phyloP scores from a whole-genome alignment of 2,797 vertebrate species.

The Galago senegalensis region DNA sequence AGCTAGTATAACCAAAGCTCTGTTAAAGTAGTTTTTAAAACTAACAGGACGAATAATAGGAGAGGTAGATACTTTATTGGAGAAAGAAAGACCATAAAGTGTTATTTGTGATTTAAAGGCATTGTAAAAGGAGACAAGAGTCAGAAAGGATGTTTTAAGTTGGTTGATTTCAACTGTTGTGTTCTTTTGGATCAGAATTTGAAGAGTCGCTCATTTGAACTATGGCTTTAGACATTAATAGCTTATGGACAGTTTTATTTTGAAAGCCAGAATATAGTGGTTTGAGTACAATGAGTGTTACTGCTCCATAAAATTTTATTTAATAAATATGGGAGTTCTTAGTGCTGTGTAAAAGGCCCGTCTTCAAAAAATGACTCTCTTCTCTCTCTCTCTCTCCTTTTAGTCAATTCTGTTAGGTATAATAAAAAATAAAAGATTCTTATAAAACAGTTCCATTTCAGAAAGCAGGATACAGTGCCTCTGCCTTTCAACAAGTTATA shows the following conservation, averaged over 20 bases:
- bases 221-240: not conserved
- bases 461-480: not conserved
- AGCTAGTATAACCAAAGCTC: not conserved
- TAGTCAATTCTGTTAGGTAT: not conserved
- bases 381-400: not conserved
- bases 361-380: not conserved
- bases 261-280: not conserved
- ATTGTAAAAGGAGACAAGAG: not conserved
- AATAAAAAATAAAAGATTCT: not conserved
- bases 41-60: conserved; percentile 24
- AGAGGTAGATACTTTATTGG: not conserved
- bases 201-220: conserved; percentile 39
- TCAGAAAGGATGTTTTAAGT: not conserved
- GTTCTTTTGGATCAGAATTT: conserved; percentile 48
- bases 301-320: not conserved
- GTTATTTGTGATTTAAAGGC: conserved; percentile 40
- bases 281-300: not conserved
- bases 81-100: not conserved
- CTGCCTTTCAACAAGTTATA: not conserved
- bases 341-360: not conserved
- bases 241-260: not conserved
- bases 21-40: not conserved
- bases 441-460: not conserved
- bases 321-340: not conserved
- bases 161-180: not conserved